A percentile compares a stretch with the other conserved stretches of the same genome.
Evolutionary conservation across 2,113 vertebrate genomes (phyloP).

Genomic region (Thalassarche chlororhynchos): DNA sequence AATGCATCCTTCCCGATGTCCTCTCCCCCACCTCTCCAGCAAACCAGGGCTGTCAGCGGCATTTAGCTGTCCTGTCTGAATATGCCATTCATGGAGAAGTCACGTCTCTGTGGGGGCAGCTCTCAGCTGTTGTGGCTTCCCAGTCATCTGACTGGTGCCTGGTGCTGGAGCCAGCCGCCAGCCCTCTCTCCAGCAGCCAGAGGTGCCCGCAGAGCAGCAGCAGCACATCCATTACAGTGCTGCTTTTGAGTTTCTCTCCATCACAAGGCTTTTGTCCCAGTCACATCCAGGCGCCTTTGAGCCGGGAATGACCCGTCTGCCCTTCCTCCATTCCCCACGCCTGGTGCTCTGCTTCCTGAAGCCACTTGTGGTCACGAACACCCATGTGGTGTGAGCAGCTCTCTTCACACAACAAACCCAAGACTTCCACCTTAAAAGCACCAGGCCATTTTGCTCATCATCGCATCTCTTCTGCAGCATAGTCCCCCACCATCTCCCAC

Average conservation of each 20-base stretch:
- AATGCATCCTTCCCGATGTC: accelerated
- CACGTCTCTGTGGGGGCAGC: background rate
- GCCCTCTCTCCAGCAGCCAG: background rate
- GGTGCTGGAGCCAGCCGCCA: background rate
- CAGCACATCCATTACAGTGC: background rate
- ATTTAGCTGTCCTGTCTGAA: background rate
- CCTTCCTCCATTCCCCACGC: background rate
- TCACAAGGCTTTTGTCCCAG: slow-evolving; percentile 36
- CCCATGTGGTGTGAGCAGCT: background rate
- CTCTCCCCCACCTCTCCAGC: background rate
- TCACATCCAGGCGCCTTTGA: background rate
- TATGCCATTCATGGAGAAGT: background rate
- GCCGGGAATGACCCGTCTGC: background rate
- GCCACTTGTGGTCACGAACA: accelerated
- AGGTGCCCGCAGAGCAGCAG: background rate
- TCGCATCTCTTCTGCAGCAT: accelerated
- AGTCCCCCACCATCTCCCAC: background rate
- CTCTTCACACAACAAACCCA: background rate
- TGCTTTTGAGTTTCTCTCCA: background rate
- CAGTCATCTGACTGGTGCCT: background rate
- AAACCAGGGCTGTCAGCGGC: background rate
- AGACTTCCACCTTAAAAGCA: background rate
- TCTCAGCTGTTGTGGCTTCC: slow-evolving; percentile 9
- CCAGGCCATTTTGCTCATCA: background rate
- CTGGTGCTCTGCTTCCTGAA: background rate